Evolutionary conservation across 1,140 invertebrate genomes (phyloP), one percentile per base, ranked within the genome.

Genomic region (Drosophila triauraria): DNA sequence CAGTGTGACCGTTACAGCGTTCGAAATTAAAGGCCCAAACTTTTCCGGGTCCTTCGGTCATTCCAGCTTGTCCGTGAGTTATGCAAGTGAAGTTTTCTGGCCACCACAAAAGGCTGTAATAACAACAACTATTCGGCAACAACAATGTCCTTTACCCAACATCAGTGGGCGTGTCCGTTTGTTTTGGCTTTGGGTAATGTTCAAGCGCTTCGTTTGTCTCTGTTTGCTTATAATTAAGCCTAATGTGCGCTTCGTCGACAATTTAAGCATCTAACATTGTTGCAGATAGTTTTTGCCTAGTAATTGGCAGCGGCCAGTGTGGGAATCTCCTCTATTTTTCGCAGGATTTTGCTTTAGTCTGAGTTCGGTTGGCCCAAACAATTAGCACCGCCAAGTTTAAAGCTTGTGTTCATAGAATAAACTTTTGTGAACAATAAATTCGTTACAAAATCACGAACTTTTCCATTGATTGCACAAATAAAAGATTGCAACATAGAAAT

Each of bases 211-310:
- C 53, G 75, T 47, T 63, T 63, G 65, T 44, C 69, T 35, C 75
- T 78, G 75, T 78, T 78, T 78, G 76, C 65, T 58, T 78, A 78
- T 78, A 78, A 78, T 78, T 78, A 78, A 78, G 76, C 76, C 75
- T 78, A 71, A 78, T 78, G 76, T 57, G 32, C 54, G 46, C 65
- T 78, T 50, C 57, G 75, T 59, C 57, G 58, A 78, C 57, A 78
- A 69, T 78, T 78, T 69, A 61, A 78, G 75, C 62, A 68, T 74
- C 54, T 43, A 60, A 59, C 75, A 63, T 76, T 82, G 69, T 68
- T 82, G 63, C 46, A 62, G 68, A 72, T 75, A 77, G 76, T 86
- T 82, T 76, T 75, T 86, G 46, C 38, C 53, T 48, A 25, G 67
- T 72, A 72, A 72, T 72, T 71, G 70, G 67, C 63, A 46, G 50